Evolutionary conservation across 2,797 vertebrate species (phyloP).

Genomic region (Pantherophis alleghaniensis): DNA sequence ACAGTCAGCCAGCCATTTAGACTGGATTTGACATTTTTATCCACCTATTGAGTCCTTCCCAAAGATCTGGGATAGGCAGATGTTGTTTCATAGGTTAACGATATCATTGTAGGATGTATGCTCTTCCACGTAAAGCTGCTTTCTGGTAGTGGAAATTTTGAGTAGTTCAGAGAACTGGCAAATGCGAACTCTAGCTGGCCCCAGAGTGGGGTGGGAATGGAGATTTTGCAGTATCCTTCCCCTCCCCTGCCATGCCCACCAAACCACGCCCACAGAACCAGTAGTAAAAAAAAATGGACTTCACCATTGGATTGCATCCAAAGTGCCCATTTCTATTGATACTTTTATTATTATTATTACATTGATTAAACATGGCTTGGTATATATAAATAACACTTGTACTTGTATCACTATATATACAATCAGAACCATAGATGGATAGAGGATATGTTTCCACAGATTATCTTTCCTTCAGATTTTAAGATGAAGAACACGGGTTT

Average conservation of each 20-base stretch:
- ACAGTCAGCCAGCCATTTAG: neutral
- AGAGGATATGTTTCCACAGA: neutral
- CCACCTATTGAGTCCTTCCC: neutral
- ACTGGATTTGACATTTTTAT: neutral
- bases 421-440: neutral
- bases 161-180: no score
- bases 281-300: no score
- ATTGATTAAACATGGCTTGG: constrained; percentile 7
- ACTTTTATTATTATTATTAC: neutral
- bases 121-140: neutral
- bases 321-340: neutral
- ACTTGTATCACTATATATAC: constrained; percentile 33
- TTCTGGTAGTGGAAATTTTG: no score
- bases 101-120: neutral
- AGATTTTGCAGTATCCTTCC: no score
- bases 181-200: no score
- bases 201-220: no score
- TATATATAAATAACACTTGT: constrained; percentile 36
- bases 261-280: no score
- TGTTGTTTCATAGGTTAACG: neutral
- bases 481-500: neutral
- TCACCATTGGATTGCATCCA: neutral
- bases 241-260: no score
- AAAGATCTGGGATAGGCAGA: neutral
- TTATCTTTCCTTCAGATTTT: neutral